Evolutionary conservation across 2,888 invertebrate genomes (phyloP).

Genomic region (Dryobota labecula): DNA sequence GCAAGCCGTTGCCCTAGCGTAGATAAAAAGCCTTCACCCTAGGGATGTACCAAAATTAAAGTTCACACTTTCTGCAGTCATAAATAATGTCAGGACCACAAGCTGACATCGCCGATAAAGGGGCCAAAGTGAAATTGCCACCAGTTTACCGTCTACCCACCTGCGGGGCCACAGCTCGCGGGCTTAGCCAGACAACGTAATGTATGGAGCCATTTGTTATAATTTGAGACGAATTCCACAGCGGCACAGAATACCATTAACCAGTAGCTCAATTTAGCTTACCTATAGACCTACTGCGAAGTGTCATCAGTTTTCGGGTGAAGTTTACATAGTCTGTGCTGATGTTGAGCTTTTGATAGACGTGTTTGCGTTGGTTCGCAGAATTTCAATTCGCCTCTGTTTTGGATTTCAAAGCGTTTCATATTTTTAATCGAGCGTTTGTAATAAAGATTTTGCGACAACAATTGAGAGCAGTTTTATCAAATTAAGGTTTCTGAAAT

Average conservation of each 20-base stretch:
- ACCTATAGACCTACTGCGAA: conserved; percentile 19
- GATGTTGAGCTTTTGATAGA: conserved; percentile 7
- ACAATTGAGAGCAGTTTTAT: conserved; percentile 12
- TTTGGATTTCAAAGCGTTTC: conserved; percentile 11
- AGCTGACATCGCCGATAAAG: conserved; percentile 67
- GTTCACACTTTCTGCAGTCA: conserved; percentile 62
- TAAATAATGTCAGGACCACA: conserved; percentile 66
- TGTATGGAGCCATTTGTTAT: conserved; percentile 81
- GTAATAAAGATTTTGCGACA: not conserved
- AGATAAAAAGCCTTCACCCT: conserved; percentile 56
- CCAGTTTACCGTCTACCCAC: conserved; percentile 64
- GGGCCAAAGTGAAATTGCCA: conserved; percentile 67
- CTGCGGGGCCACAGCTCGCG: conserved; percentile 49
- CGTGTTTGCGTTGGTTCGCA: conserved; percentile 25
- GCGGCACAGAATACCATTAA: conserved; percentile 43
- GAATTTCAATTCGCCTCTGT: conserved; percentile 17
- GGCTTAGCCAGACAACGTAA: conserved; percentile 72
- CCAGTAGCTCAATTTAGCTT: conserved; percentile 57
- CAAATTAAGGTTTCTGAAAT: not conserved
- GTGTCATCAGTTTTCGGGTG: conserved; percentile 5
- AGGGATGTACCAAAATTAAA: conserved; percentile 57
- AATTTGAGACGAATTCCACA: conserved; percentile 74
- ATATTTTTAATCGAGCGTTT: conserved; percentile 6
- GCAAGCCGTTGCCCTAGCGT: conserved; percentile 4
- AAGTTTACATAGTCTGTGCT: conserved; percentile 21